A percentile compares a stretch with the other conserved stretches of the same genome.
Conservation (phyloP, 1,140 invertebrate genomes). For the Limonius californicus region DNA sequence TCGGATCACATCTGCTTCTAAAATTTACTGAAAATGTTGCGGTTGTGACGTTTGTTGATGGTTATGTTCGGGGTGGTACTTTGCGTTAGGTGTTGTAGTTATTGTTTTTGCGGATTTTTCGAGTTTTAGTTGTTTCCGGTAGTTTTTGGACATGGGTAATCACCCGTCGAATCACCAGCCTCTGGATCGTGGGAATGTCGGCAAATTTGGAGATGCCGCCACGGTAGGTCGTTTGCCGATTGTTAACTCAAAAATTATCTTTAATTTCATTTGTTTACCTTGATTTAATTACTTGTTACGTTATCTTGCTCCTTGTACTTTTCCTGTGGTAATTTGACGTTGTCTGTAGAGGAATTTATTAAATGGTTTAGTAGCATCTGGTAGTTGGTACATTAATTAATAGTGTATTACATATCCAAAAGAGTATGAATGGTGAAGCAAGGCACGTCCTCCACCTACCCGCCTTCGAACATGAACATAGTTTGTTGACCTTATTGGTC, state of each 20-base stretch:
- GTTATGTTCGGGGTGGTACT: background rate
- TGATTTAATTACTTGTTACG: too few relatives aligned
- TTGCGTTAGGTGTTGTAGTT: background rate
- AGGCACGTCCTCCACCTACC: too few relatives aligned
- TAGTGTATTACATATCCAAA: too few relatives aligned
- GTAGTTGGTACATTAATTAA: too few relatives aligned
- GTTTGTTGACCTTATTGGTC: background rate
- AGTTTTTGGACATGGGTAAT: slow-evolving; percentile 7
- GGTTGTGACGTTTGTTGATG: background rate
- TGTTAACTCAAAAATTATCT: background rate
- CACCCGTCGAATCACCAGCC: slow-evolving; percentile 58
- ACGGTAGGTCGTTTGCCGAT: slow-evolving; percentile 30
- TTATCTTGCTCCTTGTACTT: too few relatives aligned
- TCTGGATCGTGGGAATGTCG: slow-evolving; percentile 52
- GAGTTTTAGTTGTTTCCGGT: background rate
- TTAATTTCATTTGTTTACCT: too few relatives aligned
- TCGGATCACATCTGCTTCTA: slow-evolving; percentile 1
- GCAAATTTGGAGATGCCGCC: slow-evolving; percentile 40
- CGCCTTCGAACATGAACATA: too few relatives aligned
- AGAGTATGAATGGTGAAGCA: too few relatives aligned
- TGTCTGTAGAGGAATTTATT: too few relatives aligned
- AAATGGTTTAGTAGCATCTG: too few relatives aligned
- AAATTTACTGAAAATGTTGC: background rate
- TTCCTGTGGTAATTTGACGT: too few relatives aligned
- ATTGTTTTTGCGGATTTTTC: slow-evolving; percentile 7